Evolutionary conservation across 1,140 invertebrate species (phyloP), one percentile per base, ranked within the genome.

Genomic region (Amphibalanus amphitrite): DNA sequence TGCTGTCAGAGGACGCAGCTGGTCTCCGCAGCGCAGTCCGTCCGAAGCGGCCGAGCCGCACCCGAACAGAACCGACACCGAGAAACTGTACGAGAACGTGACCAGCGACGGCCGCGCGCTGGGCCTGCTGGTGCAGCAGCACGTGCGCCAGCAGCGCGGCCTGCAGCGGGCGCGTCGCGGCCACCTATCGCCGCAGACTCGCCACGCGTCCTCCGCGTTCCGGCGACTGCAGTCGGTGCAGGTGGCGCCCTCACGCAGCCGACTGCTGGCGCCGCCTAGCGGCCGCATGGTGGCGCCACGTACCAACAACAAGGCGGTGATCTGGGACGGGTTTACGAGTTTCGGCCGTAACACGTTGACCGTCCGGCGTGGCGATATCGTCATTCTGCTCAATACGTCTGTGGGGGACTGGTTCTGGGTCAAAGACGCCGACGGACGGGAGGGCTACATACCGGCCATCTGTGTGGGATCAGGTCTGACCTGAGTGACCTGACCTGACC

Each of bases 381-480:
- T 91, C 0, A 84, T 84, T 38, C 78, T 91, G 64, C 79, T 89
- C 0, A 81, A 80, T 72, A 79, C 80, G 8, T 79, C 80, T 25
- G 72, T 82, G 0, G 80, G 79, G 8, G 85, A 88, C 69, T 90
- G 88, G 88, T 90, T 89, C 78, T 90, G 86, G 80, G 85, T 91
- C 0, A 82, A 83, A 75, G 85, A 85, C 68, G 83, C 82, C 71
- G 85, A 88, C 74, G 88, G 88, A 0, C 82, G 78, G 68, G 86
- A 89, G 75, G 89, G 89, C 65, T 89, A 88, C 72, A 90, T 91
- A 73, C 89, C 89, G 1, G 87, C 88, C n/a, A 84, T 28, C 10
- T 67, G 65, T 17, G 65, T 67, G 3, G 26, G 47, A 1, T 59
- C 47, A 1, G 47, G 47, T 3, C 47, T 59, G 20, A 59, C 10